Evolutionary conservation across 2,888 invertebrate genomes (phyloP).

Genomic region (Acanthosepion esculentum): DNA sequence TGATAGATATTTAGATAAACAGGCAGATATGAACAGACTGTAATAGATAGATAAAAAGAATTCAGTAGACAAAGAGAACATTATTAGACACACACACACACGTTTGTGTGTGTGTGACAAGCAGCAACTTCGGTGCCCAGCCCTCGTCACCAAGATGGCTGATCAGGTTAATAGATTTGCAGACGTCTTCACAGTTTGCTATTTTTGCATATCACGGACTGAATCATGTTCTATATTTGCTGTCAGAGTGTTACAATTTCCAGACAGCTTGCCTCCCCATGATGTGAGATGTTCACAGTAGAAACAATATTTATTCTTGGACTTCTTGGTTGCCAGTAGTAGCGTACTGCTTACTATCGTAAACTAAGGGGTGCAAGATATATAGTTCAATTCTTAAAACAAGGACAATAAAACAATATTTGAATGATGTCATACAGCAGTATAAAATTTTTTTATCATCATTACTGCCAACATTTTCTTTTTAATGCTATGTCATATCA

Average conservation of each 20-base stretch:
- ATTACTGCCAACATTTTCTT: too few relatives aligned
- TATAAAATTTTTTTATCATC: too few relatives aligned
- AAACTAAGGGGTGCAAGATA: not conserved
- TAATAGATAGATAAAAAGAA: not conserved
- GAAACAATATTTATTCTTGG: conserved; percentile 33
- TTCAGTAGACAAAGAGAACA: not conserved
- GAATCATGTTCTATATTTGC: conserved; percentile 9
- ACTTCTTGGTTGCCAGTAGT: not conserved
- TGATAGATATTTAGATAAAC: not conserved
- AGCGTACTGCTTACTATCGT: not conserved
- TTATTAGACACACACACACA: not conserved
- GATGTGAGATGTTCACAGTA: not conserved
- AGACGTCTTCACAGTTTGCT: conserved; percentile 18
- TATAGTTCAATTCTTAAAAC: not conserved
- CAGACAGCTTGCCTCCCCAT: not conserved
- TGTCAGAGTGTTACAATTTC: conserved; percentile 10
- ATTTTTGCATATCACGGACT: conserved; percentile 12
- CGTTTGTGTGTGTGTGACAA: not conserved
- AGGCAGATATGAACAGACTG: not conserved
- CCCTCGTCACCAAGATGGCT: conserved; percentile 33
- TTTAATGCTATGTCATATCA: too few relatives aligned
- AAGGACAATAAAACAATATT: too few relatives aligned
- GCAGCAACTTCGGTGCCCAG: not conserved
- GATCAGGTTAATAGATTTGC: conserved; percentile 21
- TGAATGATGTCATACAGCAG: too few relatives aligned